phyloP scores from a whole-genome alignment of 2,888 invertebrate species.

The Chaetogeoica ovagalla region DNA sequence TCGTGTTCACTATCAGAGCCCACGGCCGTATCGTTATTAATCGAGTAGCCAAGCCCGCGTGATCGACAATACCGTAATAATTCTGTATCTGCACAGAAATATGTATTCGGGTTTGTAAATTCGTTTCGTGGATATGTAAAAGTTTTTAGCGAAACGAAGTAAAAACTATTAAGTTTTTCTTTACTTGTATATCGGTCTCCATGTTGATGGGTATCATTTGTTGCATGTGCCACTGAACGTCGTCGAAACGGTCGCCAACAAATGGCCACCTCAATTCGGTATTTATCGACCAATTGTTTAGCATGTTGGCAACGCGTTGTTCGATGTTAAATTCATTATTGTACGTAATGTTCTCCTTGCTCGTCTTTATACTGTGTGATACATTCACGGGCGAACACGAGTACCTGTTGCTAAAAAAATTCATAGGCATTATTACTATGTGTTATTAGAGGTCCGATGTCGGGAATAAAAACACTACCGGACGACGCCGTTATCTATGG shows the following conservation, averaged over 20 bases:
- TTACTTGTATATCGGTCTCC: neutral
- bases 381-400: neutral
- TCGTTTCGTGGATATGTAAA: no score
- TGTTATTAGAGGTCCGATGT: no score
- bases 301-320: neutral
- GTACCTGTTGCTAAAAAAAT: neutral
- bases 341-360: neutral
- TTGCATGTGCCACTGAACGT: neutral
- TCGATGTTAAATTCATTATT: neutral
- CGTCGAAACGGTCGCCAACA: neutral
- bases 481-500: no score
- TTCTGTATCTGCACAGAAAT: neutral
- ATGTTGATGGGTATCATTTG: neutral
- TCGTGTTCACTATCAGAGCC: constrained; percentile 14
- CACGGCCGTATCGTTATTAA: constrained; percentile 4
- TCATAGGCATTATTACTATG: neutral
- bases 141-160: no score
- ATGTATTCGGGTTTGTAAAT: neutral
- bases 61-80: neutral
- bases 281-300: neutral
- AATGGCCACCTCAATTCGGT: constrained; percentile 21
- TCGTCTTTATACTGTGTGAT: neutral
- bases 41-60: neutral
- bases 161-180: neutral
- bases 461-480: no score